Evolutionary conservation across 2,888 invertebrate genomes (phyloP).

Genomic region (Sinopyrophorus schimmeli): DNA sequence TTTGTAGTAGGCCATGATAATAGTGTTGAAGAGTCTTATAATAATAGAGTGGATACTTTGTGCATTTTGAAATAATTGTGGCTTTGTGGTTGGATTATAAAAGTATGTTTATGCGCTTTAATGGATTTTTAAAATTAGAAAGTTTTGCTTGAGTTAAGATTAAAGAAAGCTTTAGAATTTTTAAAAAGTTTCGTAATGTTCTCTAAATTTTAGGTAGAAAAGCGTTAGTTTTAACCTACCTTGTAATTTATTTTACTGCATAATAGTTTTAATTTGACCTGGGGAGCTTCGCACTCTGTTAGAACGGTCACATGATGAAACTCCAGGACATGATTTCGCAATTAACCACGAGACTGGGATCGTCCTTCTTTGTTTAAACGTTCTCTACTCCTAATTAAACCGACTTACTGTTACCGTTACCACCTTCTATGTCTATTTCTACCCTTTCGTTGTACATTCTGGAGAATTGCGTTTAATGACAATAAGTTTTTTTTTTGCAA

Average conservation of each 20-base stretch:
- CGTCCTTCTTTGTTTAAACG: constrained; percentile 39
- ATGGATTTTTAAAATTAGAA: constrained; percentile 19
- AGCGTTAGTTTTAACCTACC: constrained; percentile 25
- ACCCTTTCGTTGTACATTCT: constrained; percentile 34
- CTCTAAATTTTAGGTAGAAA: too few relatives aligned
- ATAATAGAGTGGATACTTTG: constrained; percentile 30
- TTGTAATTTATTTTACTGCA: constrained; percentile 27
- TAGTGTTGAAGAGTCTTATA: constrained; percentile 38
- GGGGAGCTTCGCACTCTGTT: constrained; percentile 31
- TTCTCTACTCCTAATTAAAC: constrained; percentile 36
- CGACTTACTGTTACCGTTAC: constrained; percentile 32
- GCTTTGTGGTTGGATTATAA: constrained; percentile 43
- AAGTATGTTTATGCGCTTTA: constrained; percentile 14
- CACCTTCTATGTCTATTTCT: constrained; percentile 32
- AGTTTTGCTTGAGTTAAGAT: constrained; percentile 2
- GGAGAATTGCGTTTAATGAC: background rate
- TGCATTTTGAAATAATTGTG: constrained; percentile 36
- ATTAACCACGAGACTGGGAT: constrained; percentile 39
- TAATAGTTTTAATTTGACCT: constrained; percentile 31
- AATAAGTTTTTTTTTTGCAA: background rate
- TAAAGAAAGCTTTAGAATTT: background rate
- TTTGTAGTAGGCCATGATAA: constrained; percentile 40
- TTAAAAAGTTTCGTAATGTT: constrained; percentile 6
- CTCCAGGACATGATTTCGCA: constrained; percentile 44
- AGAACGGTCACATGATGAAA: constrained; percentile 43